Evolutionary conservation across 2,888 invertebrate species (phyloP), one percentile per base, ranked within the genome.

Genomic region (Spilosoma lubricipeda): DNA sequence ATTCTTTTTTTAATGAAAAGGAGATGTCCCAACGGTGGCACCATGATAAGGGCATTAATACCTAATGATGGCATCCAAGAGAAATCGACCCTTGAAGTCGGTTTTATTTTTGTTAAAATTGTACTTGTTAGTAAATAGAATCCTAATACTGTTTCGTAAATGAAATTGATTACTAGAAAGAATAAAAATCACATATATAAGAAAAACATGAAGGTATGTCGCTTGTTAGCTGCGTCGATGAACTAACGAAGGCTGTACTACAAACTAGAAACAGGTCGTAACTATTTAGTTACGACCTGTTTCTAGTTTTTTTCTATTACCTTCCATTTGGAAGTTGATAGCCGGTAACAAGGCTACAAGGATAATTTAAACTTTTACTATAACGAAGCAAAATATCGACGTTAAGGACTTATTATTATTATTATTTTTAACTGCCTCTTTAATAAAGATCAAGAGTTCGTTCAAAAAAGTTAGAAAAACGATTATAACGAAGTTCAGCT

Each of bases 271-370:
- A 71, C 76, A 79, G 67, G 73, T 76, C 86, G 82, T 87, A 86
- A 86, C 85, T 84, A 86, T 82, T 83, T 86, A 84, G 85, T 86
- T 86, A 87, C 82, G 86, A 76, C 73, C 67, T 79, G 76, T 71
- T 76, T 30, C 42, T 42, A 70, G 63, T 36, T 36, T 77, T n/a
- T n/a, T n/a, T n/a, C n/a, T n/a, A n/a, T n/a, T n/a, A n/a, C n/a
- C n/a, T n/a, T n/a, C n/a, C n/a, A n/a, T n/a, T 80, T 75, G 81
- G 84, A 83, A 87, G 83, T 82, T 78, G 83, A 84, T 86, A 80
- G 70, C 64, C 74, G 79, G 77, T 88, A 88, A 88, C 87, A 86
- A 88, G 84, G 74, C 76, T 77, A 77, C 76, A 59, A 59, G 27
- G 67, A 48, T 79, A 78, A 80, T 81, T 84, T 82, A 80, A 85